Evolutionary conservation across 2,113 vertebrate genomes (phyloP).

Genomic region (Catagonus wagneri): DNA sequence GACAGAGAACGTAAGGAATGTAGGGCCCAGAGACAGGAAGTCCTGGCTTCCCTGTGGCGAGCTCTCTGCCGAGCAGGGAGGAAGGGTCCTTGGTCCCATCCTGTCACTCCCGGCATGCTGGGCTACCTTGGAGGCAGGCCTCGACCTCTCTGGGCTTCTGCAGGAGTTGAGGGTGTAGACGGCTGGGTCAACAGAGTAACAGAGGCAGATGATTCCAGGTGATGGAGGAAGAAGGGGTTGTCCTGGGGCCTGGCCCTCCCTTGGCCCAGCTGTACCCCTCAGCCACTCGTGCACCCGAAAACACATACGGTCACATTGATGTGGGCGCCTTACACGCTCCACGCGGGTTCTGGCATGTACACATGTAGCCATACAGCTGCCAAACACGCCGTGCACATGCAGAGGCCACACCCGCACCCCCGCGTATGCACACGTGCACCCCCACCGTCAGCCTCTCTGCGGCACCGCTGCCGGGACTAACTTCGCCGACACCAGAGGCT

Average conservation of each 20-base stretch:
- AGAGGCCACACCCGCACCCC: fast-evolving
- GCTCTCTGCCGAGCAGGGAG: not conserved
- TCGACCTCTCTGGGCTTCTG: not conserved
- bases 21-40: constrained; percentile 62
- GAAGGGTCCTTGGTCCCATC: not conserved
- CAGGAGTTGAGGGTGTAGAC: not conserved
- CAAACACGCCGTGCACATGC: not conserved
- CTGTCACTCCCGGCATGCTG: not conserved
- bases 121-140: not conserved
- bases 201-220: not conserved
- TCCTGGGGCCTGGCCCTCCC: not conserved
- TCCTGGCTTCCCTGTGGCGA: not conserved
- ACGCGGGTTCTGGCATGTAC: fast-evolving
- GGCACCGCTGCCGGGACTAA: not conserved
- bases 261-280: not conserved
- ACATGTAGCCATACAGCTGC: not conserved
- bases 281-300: too few relatives aligned
- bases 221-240: not conserved
- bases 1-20: not conserved
- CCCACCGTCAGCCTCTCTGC: not conserved
- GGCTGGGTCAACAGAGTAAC: not conserved
- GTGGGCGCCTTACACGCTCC: fast-evolving
- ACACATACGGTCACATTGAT: fast-evolving
- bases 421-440: fast-evolving
- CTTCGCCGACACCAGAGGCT: not conserved